Evolutionary conservation across 1,140 invertebrate genomes (phyloP).

Genomic region (Drosophila baimaii): DNA sequence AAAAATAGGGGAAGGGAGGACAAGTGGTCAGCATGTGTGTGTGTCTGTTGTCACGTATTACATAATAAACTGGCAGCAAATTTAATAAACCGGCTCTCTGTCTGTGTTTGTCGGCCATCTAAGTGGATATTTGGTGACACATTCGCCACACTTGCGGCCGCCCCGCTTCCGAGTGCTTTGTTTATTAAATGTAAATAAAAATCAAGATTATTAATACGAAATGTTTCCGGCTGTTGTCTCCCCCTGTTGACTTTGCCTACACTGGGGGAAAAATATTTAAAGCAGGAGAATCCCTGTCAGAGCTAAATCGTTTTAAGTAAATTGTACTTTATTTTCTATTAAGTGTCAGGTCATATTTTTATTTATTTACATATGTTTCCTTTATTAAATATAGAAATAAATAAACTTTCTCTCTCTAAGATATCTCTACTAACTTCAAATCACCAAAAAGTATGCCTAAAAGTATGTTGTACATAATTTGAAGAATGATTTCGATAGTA

Average conservation of each 20-base stretch:
- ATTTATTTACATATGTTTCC: too few species aligned
- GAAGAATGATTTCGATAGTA: not conserved
- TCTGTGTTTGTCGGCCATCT: constrained; percentile 48
- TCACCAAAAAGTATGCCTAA: too few species aligned
- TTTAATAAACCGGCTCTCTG: constrained; percentile 64
- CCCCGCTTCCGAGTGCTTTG: constrained; percentile 46
- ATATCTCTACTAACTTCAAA: too few species aligned
- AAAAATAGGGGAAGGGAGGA: constrained; percentile 16
- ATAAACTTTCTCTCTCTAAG: too few species aligned
- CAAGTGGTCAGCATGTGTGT: constrained; percentile 33
- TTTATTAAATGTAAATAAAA: constrained; percentile 83
- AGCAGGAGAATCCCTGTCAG: too few species aligned
- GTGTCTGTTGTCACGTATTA: constrained; percentile 68
- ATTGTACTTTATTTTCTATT: too few species aligned
- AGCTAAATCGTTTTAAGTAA: too few species aligned
- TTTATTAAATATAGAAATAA: too few species aligned
- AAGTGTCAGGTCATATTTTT: too few species aligned
- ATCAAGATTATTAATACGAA: constrained; percentile 80
- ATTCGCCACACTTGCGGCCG: constrained; percentile 69
- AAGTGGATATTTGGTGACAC: constrained; percentile 67
- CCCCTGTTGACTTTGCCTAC: constrained; percentile 8
- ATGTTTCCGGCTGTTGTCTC: constrained; percentile 41
- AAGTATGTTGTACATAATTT: not conserved
- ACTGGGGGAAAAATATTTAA: constrained; percentile 6
- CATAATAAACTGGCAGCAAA: constrained; percentile 80